Percentiles rank a stretch among this genome's conserved stretches.
Conservation (phyloP, 30 jellyfish, hydroid and myxozoan species). For the Euphysa ruthae region DNA sequence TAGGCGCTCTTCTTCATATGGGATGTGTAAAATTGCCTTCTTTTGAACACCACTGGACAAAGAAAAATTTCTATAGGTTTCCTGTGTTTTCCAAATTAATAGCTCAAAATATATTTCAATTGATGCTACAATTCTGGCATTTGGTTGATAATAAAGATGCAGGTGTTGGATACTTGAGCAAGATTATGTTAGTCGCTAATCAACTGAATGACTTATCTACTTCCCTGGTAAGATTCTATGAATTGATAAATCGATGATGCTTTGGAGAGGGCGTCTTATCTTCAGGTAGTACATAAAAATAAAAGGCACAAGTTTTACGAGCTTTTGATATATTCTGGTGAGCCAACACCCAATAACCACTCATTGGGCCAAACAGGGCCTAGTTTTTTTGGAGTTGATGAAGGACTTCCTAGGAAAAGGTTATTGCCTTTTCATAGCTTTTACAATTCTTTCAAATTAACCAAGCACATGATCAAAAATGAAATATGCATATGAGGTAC, state of each 20-base stretch:
- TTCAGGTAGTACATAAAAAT: conserved; percentile 26
- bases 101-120: conserved; percentile 23
- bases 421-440: conserved; percentile 5
- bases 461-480: too few species aligned
- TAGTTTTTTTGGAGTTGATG: conserved; percentile 12
- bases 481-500: too few species aligned
- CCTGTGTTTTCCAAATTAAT: not conserved
- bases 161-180: not conserved
- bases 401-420: conserved; percentile 1
- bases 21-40: conserved; percentile 29
- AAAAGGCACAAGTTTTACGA: conserved; percentile 19
- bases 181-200: too few species aligned
- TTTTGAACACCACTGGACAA: conserved; percentile 7
- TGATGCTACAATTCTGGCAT: not conserved
- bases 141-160: conserved; percentile 15
- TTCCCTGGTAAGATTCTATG: conserved; percentile 14
- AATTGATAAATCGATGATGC: conserved; percentile 44
- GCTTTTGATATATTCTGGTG: conserved; percentile 8
- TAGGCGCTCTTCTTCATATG: conserved; percentile 24
- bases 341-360: conserved; percentile 1
- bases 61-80: not conserved
- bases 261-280: conserved; percentile 26
- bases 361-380: conserved; percentile 15
- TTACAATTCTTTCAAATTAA: too few species aligned
- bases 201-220: too few species aligned